Base-by-base conservation (phyloP, 2,888 invertebrate genomes). In the Tridacna gigas region DNA sequence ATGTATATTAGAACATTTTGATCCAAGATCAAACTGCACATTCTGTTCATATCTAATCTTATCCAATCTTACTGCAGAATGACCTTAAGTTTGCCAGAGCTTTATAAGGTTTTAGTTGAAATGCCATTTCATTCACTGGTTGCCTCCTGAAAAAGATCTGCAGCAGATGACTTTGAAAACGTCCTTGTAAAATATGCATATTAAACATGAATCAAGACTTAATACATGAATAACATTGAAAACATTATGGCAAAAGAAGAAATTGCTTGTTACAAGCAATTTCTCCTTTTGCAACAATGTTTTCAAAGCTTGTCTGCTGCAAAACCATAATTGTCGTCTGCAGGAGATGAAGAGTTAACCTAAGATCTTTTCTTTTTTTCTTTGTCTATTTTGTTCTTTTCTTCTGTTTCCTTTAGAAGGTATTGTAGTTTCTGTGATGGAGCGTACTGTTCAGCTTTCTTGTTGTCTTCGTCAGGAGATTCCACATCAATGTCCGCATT, bases 401-500 rank as follows among this genome's bases (percentile, higher is more conserved):
- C 37, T 69, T 4, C 47, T 69, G 26, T 5, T n/a, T 69, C 28
- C 15, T 20, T 28, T 13, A 63, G 77, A n/a, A 88, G 26, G 15
- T 74, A 78, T 79, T 80, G 79, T 13, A 88, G 37, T 60, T 83
- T 74, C 9, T 77, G 48, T 60, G 78, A 71, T 13, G 66, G 75
- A 45, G 84, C 90, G 78, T 90, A 91, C 61, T 89, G 88, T 48
- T 89, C 85, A 0, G 91, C 91, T 2, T 76, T 82, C 74, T 86
- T 89, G 63, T 89, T 88, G 45, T 90, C 86, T 73, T 90, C 89
- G 75, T 93, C 92, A 12, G 87, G 80, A 1, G 89, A 78, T 12
- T 89, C 86, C 26, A 79, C 63, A 37, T 91, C 89, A 25, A 90
- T 89, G n/a, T 91, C 91, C 0, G 83, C 86, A 22, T 84, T 83